Base-by-base conservation (phyloP, 2,113 vertebrate species). In the Myodes glareolus region DNA sequence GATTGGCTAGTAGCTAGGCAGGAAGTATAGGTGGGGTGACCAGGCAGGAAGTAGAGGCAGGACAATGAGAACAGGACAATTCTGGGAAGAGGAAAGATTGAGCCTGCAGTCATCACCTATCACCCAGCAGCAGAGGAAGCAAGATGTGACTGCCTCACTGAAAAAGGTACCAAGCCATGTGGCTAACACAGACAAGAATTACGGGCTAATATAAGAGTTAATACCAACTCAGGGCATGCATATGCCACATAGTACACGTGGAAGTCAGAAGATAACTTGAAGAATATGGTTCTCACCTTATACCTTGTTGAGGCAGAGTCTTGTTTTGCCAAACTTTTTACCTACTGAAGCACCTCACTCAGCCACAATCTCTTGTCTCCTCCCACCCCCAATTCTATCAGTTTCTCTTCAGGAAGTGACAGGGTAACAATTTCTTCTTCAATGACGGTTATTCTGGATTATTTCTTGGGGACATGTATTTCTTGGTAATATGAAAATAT, bases 371-470 rank as follows among this genome's bases (percentile, higher is more conserved):
- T 42, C 81, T 84, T 84, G 23, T 27, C 61, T 82, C 23, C 42
- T 23, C 9, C 39, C 19, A 58, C n/a, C n/a, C 58, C 25, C 75
- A 80, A 86, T 47, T 92, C 45, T 78, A 67, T 78, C 61, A 63
- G 73, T 58, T 72, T 90, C 88, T 97, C 86, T 88, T 88, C 39
- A 91, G 80, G 80, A 95, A 86, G 81, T 80, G 39, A 88, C 23
- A 78, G 17, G 25, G 23, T 31, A 52, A 78, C 52, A 47, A 68
- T n/a, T 21, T 65, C 80, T 82, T 77, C 92, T 89, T 92, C 73
- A 82, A 13, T 31, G 55, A 55, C 21, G 25, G 55, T 9, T 63
- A 73, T 61, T 52, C 10, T 91, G 25, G n/a, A 25, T 55, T 86
- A 21, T 63, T 78, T 63, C 76, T 55, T 9, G 72, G 89, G 67